Base-by-base conservation (phyloP, 2,888 invertebrate species). In the Scrobipalpa atriplicella region DNA sequence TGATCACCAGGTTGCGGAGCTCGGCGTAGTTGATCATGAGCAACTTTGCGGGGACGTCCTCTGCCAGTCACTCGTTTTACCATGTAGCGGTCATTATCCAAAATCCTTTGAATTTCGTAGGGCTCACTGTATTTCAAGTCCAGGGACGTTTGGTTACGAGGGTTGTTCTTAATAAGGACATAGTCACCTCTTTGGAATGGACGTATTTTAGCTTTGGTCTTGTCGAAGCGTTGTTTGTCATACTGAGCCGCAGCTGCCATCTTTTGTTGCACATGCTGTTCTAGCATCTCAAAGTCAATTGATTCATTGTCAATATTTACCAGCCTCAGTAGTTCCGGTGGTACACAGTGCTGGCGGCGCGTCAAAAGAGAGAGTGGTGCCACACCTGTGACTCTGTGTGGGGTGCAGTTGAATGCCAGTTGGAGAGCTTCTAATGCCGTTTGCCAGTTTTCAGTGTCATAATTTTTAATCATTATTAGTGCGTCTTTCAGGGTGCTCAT, bases 81-180 rank as follows among this genome's bases (percentile, higher is more conserved):
- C 8, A 72, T 9, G 29, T 74, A 74, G 0, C 75, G 67, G 18
- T 74, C 74, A 19, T 73, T 73, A 5, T 72, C 70, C 1, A 72
- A 60, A 1, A 73, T 52, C 65, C 67, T 63, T 0, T 41, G 29
- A 10, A 75, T 67, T 62, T 73, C 69, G 16, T 71, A 73, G 0
- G 74, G 73, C 1, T 67, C 72, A 18, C 67, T 71, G 19, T 65
- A 75, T 70, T 73, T 74, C 0, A 70, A 38, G 36, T 72, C 72
- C 0, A 75, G 60, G 0, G 68, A 70, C 0, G 71, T 74, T 65
- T 75, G 73, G 18, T 73, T 73, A 0, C 71, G 56, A 1, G 73
- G 73, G 63, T 72, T 72, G 39, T 70, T 75, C 62, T 75, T 77
- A 62, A 73, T 72, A 0, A 76, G 72, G 58, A 75, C 65, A 29